Conservation (phyloP, 1,140 invertebrate species). For the Aleiodes sp. region DNA sequence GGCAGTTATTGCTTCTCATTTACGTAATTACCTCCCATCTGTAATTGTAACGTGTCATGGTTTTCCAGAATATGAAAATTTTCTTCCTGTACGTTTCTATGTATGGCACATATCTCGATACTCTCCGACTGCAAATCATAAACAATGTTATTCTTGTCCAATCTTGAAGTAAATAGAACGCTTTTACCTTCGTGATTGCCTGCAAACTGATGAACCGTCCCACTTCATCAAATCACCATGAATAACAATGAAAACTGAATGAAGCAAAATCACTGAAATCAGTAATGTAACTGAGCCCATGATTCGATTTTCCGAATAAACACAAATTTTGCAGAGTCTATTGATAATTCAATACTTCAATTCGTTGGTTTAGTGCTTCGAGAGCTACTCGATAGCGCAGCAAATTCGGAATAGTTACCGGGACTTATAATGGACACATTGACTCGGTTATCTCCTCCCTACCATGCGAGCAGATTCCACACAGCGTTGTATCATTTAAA, state of each 20-base stretch:
- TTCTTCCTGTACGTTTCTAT: slow-evolving; percentile 34
- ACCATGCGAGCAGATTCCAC: not conserved
- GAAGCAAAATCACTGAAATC: not conserved
- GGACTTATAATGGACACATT: not conserved
- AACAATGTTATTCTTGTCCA: too few relatives aligned
- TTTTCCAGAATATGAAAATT: not conserved
- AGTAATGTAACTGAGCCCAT: not conserved
- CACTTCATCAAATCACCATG: not conserved
- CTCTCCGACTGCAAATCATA: slow-evolving; percentile 24
- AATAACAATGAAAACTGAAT: not conserved
- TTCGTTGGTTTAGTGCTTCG: too few relatives aligned
- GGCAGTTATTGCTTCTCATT: not conserved
- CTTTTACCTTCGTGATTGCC: not conserved
- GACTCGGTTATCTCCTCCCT: not conserved
- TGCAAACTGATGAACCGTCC: slow-evolving; percentile 20
- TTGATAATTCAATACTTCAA: too few relatives aligned
- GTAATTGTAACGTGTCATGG: slow-evolving; percentile 29
- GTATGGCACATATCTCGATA: slow-evolving; percentile 32
- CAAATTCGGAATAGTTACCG: not conserved
- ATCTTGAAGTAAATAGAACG: not conserved
- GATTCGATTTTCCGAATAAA: not conserved
- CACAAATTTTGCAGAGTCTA: too few relatives aligned
- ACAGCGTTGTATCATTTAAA: not conserved
- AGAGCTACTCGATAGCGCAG: too few relatives aligned
- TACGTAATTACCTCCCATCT: slow-evolving; percentile 35